Conservation (phyloP, 2,888 invertebrate species). For the Drosophila anomalata region DNA sequence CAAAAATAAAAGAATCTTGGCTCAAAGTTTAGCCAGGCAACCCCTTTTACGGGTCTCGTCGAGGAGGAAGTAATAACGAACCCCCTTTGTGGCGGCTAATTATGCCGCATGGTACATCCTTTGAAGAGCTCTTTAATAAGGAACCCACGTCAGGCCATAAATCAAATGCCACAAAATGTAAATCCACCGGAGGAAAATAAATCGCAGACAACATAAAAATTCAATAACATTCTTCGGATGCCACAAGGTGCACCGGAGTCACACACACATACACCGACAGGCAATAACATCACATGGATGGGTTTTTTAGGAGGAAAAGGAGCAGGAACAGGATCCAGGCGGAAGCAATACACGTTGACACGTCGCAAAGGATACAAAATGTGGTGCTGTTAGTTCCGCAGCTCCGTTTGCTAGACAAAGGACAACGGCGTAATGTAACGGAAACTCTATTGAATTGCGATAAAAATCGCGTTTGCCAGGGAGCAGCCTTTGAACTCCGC, state of each 20-base stretch:
- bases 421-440: constrained; percentile 73
- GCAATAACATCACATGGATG: constrained; percentile 28
- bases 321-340: constrained; percentile 53
- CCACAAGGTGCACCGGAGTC: constrained; percentile 38
- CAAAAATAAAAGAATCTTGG: constrained; percentile 71
- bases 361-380: constrained; percentile 78
- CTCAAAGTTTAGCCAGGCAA: constrained; percentile 72
- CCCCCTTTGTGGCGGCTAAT: constrained; percentile 80
- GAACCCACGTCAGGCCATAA: constrained; percentile 51
- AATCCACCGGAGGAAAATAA: constrained; percentile 59
- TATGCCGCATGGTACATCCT: constrained; percentile 47
- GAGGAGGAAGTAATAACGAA: constrained; percentile 43
- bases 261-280: constrained; percentile 9
- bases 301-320: constrained; percentile 26
- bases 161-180: constrained; percentile 59
- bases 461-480: constrained; percentile 81
- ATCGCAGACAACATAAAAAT: constrained; percentile 78
- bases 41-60: constrained; percentile 53
- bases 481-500: constrained; percentile 49
- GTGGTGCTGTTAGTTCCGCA: constrained; percentile 79
- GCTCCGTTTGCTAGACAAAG: constrained; percentile 62
- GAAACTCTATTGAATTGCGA: constrained; percentile 82
- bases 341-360: constrained; percentile 81
- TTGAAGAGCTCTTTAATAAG: constrained; percentile 54
- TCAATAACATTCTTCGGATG: constrained; percentile 61